Evolutionary conservation across 2,888 invertebrate genomes (phyloP).

Genomic region (Cataglyphis cursor): DNA sequence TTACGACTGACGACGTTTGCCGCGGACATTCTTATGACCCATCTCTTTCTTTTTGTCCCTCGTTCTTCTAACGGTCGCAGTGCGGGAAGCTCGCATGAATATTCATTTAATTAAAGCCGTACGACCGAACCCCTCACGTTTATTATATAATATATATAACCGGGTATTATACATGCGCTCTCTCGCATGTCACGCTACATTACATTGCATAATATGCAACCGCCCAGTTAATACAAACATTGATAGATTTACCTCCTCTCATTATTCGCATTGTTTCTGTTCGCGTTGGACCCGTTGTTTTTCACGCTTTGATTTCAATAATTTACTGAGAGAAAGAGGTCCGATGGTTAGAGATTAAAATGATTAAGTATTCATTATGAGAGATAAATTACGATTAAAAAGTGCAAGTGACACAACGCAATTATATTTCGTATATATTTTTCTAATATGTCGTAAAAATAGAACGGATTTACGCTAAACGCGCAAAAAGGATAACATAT

Average conservation of each 20-base stretch:
- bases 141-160: slow-evolving; percentile 40
- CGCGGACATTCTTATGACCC: slow-evolving; percentile 1
- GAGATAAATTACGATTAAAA: slow-evolving; percentile 8
- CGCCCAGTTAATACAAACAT: slow-evolving; percentile 33
- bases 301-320: neutral
- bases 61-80: neutral
- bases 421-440: neutral
- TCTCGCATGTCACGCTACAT: slow-evolving; percentile 2
- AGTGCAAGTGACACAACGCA: neutral
- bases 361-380: neutral
- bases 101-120: slow-evolving; percentile 68
- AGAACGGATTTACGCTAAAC: slow-evolving; percentile 42
- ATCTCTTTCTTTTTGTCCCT: neutral
- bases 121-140: slow-evolving; percentile 34
- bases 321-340: neutral
- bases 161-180: slow-evolving; percentile 35
- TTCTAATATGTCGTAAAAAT: neutral
- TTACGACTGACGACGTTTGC: neutral
- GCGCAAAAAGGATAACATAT: slow-evolving; percentile 29
- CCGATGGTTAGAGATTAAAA: neutral
- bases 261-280: neutral
- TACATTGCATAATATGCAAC: slow-evolving; percentile 18
- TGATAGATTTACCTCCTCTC: slow-evolving; percentile 36
- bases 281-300: neutral
- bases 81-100: slow-evolving; percentile 60